phyloP scores from a whole-genome alignment of 2,113 vertebrate species.

The Alethe diademata region DNA sequence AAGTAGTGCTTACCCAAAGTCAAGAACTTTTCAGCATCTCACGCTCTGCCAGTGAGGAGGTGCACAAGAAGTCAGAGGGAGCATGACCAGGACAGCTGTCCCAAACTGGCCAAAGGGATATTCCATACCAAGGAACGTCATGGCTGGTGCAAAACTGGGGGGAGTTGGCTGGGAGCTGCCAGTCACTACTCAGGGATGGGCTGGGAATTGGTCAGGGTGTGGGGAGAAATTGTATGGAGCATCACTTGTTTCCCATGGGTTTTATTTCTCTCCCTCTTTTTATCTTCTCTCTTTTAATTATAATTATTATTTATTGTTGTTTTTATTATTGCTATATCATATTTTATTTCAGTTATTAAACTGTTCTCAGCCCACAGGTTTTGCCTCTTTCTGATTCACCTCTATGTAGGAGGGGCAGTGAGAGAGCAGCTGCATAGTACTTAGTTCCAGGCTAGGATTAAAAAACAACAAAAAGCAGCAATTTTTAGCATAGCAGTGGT shows the following conservation, averaged over 20 bases:
- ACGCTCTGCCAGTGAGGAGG: background rate
- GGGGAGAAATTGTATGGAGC: background rate
- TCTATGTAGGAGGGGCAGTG: background rate
- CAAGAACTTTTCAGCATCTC: background rate
- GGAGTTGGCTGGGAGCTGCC: background rate
- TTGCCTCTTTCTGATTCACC: background rate
- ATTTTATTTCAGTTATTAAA: background rate
- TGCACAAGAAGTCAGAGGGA: background rate
- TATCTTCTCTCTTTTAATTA: background rate
- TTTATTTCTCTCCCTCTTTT: background rate
- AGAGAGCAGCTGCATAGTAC: background rate
- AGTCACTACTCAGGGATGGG: background rate
- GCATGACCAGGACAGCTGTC: background rate
- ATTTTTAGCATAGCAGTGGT: background rate
- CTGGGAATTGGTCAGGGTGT: background rate
- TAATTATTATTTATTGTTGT: background rate
- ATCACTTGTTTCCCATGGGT: background rate
- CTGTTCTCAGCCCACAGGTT: background rate
- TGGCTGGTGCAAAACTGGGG: background rate
- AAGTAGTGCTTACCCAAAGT: background rate
- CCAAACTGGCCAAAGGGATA: background rate
- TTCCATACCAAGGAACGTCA: background rate
- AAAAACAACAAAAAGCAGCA: background rate
- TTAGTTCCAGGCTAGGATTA: background rate
- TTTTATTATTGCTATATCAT: background rate